Percentiles rank a stretch among this genome's conserved stretches.
These are phyloP conservation scores for Cricetomys ansorgei DNA, from an alignment of 2,113 vertebrate genomes.

Conservation along the genomic window DNA sequence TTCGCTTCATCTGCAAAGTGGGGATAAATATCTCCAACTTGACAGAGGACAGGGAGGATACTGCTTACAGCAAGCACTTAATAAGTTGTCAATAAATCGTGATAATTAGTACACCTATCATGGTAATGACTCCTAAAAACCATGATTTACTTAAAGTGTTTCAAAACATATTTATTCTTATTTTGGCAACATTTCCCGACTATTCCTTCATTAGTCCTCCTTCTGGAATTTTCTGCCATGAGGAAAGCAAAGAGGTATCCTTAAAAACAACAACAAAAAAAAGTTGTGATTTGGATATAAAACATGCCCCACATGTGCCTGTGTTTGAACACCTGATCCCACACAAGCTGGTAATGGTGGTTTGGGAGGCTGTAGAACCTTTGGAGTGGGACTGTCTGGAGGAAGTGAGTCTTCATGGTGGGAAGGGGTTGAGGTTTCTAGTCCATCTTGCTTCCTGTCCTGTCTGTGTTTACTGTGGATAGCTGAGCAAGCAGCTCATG, in stretches of 20 bases:
- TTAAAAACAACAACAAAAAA: neutral
- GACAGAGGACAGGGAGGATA: neutral
- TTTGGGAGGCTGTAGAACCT: neutral
- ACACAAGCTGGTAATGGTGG: neutral
- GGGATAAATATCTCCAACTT: neutral
- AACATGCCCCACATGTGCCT: neutral
- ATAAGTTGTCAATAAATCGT: neutral
- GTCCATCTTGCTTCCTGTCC: neutral
- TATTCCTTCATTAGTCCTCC: neutral
- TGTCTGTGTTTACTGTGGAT: neutral
- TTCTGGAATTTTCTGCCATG: neutral
- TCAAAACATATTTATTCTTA: neutral
- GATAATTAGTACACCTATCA: neutral
- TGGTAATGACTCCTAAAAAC: neutral
- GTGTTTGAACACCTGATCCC: neutral
- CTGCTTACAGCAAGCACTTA: neutral
- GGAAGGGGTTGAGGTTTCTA: neutral
- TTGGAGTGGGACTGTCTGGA: neutral
- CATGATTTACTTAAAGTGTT: conserved; percentile 14
- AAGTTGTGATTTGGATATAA: neutral
- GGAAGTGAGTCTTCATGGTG: neutral
- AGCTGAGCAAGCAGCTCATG: neutral
- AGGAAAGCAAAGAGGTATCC: neutral
- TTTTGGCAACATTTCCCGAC: neutral
- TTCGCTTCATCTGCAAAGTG: conserved; percentile 22